These are phyloP conservation scores for Ormia ochracea DNA, from an alignment of 2,888 invertebrate genomes.

Conservation along the genomic window DNA sequence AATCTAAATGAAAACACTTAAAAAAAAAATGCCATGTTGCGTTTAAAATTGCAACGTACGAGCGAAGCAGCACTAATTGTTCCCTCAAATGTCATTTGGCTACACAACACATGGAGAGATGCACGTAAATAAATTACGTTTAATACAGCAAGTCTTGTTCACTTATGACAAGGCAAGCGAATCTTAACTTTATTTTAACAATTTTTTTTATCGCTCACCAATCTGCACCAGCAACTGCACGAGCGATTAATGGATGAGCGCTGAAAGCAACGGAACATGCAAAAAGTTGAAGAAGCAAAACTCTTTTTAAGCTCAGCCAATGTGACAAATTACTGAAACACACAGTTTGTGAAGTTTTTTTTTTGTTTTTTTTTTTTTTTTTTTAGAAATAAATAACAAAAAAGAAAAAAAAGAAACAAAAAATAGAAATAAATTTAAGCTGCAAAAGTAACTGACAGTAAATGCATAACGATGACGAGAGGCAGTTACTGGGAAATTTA, in stretches of 20 bases:
- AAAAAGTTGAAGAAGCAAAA: not conserved
- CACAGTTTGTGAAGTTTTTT: conserved; percentile 34
- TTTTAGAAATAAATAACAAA: not conserved
- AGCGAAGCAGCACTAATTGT: conserved; percentile 45
- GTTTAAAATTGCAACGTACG: conserved; percentile 27
- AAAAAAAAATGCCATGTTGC: conserved; percentile 17
- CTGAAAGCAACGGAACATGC: conserved; percentile 14
- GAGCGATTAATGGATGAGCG: not conserved
- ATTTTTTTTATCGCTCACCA: not conserved
- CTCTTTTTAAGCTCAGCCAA: conserved; percentile 38
- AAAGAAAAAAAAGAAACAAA: not conserved
- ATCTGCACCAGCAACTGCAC: not conserved
- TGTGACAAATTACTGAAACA: conserved; percentile 52
- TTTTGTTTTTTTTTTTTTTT: too few species aligned
- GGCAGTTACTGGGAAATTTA: not conserved
- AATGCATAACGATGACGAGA: conserved; percentile 41
- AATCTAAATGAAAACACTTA: conserved; percentile 14
- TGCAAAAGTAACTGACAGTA: conserved; percentile 35
- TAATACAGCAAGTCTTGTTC: conserved; percentile 4
- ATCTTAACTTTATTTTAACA: conserved; percentile 1
- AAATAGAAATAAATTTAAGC: conserved; percentile 32
- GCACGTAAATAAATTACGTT: conserved; percentile 9
- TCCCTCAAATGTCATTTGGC: conserved; percentile 30
- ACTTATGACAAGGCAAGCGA: conserved; percentile 14
- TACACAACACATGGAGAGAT: not conserved